Evolutionary conservation across 2,888 invertebrate genomes (phyloP).

Genomic region (Volucella inanis): DNA sequence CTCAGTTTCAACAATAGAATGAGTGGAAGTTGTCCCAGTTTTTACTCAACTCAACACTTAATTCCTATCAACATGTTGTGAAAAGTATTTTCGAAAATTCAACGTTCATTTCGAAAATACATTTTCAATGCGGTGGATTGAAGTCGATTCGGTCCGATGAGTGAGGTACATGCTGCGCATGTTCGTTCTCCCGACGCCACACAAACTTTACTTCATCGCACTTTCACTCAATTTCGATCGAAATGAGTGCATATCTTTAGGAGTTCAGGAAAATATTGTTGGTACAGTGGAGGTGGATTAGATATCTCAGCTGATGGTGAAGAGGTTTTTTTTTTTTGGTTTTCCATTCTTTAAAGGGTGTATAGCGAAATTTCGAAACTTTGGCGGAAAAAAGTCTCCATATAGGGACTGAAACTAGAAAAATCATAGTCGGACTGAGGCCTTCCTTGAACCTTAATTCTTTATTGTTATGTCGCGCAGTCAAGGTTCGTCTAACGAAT

Average conservation of each 20-base stretch:
- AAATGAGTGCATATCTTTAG: slow-evolving; percentile 56
- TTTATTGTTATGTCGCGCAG: slow-evolving; percentile 21
- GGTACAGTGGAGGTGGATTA: slow-evolving; percentile 17
- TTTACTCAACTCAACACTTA: background rate
- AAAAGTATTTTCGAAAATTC: background rate
- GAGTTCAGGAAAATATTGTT: slow-evolving; percentile 11
- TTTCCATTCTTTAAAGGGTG: too few species aligned
- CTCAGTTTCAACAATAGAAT: background rate
- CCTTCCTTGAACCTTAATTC: too few species aligned
- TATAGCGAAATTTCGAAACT: too few species aligned
- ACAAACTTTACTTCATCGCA: slow-evolving; percentile 19
- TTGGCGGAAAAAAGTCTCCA: too few species aligned
- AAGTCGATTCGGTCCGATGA: background rate
- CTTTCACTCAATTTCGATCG: slow-evolving; percentile 39
- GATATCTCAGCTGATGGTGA: slow-evolving; percentile 16
- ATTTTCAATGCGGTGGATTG: background rate
- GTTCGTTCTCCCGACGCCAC: slow-evolving; percentile 23
- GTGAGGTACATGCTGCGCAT: slow-evolving; percentile 29
- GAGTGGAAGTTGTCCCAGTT: slow-evolving; percentile 57
- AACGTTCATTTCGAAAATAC: slow-evolving; percentile 19
- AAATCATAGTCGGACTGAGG: too few species aligned
- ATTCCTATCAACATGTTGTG: background rate
- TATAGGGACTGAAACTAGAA: too few species aligned
- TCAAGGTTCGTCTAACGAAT: slow-evolving; percentile 33
- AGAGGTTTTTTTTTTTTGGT: too few species aligned